Conservation (phyloP, 2,113 vertebrate species). For the Heptranchias perlo region DNA sequence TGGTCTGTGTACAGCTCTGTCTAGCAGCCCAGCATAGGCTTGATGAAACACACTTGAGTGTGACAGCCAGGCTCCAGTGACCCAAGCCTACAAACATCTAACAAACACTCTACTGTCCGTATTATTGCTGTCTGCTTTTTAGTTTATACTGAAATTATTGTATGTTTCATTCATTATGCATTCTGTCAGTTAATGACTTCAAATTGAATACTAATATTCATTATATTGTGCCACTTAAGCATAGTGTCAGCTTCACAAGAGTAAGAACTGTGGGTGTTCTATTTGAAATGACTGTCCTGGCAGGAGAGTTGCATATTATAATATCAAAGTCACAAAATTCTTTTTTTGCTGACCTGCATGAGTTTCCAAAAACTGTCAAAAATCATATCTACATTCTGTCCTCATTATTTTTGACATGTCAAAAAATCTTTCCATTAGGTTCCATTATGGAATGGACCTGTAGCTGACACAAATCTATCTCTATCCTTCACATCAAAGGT, state of each 20-base stretch:
- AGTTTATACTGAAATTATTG: not conserved
- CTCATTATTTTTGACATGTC: not conserved
- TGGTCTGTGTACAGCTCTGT: not conserved
- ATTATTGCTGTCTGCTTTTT: not conserved
- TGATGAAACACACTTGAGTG: too few relatives aligned
- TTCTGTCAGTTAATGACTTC: not conserved
- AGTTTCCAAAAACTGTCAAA: not conserved
- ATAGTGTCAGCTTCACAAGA: too few relatives aligned
- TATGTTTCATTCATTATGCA: not conserved
- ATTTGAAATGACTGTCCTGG: not conserved
- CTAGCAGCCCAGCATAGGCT: not conserved
- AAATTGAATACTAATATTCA: not conserved
- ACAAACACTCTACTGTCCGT: not conserved
- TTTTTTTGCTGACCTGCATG: not conserved
- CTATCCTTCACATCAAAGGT: not conserved
- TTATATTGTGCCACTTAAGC: not conserved
- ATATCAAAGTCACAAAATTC: not conserved
- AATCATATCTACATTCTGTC: not conserved
- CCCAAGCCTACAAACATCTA: not conserved
- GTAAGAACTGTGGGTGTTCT: not conserved
- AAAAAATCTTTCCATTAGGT: not conserved
- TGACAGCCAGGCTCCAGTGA: not conserved
- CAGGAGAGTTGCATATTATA: not conserved
- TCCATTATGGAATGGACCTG: not conserved
- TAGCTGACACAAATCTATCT: too few relatives aligned